Base-by-base conservation (phyloP, 2,888 invertebrate genomes). In the Cerastis leucographa region DNA sequence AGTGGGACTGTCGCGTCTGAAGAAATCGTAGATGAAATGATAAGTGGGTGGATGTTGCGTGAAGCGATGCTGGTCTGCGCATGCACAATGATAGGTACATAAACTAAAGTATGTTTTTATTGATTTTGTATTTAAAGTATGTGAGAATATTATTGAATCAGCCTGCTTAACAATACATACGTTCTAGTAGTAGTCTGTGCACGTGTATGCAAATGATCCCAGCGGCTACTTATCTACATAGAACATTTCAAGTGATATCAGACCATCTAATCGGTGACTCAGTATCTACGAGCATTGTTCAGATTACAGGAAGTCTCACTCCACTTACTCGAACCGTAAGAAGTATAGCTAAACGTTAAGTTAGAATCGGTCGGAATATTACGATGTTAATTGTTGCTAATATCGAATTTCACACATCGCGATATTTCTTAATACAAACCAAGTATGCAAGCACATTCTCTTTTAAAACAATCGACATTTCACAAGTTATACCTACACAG, bases 21-120 rank as follows among this genome's bases (percentile, higher is more conserved):
- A 87, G 85, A 85, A 89, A 87, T 86, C 84, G 85, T 85, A 89
- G 90, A 90, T 90, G 86, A 79, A 78, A 77, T 83, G 89, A 90
- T 90, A 90, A 86, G 83, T 87, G 62, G 66, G 87, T 85, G 76
- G 83, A 42, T 78, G 76, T 83, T 81, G 79, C 78, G 78, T 66
- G 77, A 77, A 65, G 29, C 49, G 25, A 42, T 35, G 51, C 42
- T 65, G 40, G 49, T 17, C 35, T 35, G n/a, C n/a, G 19, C 25
- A 44, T 22, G 49, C n/a, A 59, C 64, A 76, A 64, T 74, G 35
- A 35, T 42, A 49, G 17, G 46, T 59, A 59, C 49, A 22, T 1
- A 35, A 35, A 35, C 35, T 35, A 35, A 35, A 35, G 3, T 35
- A 35, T 35, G 35, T 35, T 35, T 35, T 35, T 35, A 35, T 35